Evolutionary conservation across 53 echinoderm and acorn worm genomes (phyloP).

Genomic region (Mesocentrotus franciscanus): DNA sequence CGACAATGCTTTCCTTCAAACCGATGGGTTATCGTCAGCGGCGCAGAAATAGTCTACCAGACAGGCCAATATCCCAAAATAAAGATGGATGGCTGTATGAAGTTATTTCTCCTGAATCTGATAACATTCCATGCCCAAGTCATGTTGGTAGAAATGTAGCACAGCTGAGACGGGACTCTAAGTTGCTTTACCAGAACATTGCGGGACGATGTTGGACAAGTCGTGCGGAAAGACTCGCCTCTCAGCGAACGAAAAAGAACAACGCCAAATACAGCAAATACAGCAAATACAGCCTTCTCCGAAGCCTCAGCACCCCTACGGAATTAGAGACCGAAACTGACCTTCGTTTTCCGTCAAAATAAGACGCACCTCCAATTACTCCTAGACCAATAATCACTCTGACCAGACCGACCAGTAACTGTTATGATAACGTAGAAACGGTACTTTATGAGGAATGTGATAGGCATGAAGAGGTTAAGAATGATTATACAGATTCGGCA

Average conservation of each 20-base stretch:
- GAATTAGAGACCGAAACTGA: not conserved
- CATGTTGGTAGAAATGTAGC: not conserved
- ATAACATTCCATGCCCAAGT: too few relatives aligned
- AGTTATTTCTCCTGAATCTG: not conserved
- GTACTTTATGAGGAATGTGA: not conserved
- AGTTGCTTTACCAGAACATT: conserved; percentile 20
- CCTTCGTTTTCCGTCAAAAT: not conserved
- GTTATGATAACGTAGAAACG: not conserved
- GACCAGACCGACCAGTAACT: not conserved
- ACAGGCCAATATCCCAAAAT: conserved; percentile 9
- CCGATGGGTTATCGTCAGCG: conserved; percentile 3
- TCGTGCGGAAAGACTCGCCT: not conserved
- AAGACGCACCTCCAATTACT: not conserved
- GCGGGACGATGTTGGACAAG: conserved; percentile 23
- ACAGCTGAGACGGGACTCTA: not conserved
- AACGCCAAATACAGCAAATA: not conserved
- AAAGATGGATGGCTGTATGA: conserved; percentile 34
- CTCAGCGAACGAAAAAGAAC: not conserved
- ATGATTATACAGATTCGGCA: not conserved
- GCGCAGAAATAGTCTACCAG: conserved; percentile 18
- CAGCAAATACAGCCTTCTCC: conserved; percentile 25
- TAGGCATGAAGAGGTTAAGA: not conserved
- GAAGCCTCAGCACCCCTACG: conserved; percentile 23
- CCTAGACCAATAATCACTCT: not conserved
- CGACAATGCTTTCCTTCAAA: conserved; percentile 36